These are phyloP conservation scores for Cerceris rybyensis DNA, from an alignment of 2,888 invertebrate species.

Conservation along the genomic window DNA sequence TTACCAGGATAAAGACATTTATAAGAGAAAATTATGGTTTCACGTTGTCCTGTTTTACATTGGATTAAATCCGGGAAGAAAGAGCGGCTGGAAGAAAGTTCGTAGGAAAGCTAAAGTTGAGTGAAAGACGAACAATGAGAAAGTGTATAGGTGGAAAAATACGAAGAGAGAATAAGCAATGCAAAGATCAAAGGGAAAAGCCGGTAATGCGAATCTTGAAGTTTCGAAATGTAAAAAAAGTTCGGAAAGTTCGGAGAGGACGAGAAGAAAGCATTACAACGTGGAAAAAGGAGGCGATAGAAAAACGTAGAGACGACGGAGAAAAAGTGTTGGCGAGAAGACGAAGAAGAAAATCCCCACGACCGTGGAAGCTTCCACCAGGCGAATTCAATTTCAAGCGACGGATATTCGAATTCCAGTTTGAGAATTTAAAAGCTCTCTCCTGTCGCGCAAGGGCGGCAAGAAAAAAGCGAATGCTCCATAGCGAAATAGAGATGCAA, in stretches of 20 bases:
- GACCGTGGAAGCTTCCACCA: constrained; percentile 1
- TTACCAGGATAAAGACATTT: too few relatives aligned
- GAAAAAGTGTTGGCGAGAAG: not conserved
- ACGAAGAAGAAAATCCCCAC: constrained; percentile 2
- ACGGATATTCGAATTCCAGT: constrained; percentile 17
- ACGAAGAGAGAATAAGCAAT: not conserved
- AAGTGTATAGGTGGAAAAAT: not conserved
- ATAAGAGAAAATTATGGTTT: too few relatives aligned
- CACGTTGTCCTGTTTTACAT: too few relatives aligned
- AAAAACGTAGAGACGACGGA: not conserved
- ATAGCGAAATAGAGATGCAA: constrained; percentile 3
- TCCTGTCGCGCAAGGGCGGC: not conserved
- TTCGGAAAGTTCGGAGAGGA: not conserved
- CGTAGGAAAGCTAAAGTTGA: too few relatives aligned
- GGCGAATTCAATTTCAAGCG: constrained; percentile 48
- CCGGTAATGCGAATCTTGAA: not conserved
- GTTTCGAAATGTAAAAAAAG: not conserved
- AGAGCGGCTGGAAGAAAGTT: too few relatives aligned
- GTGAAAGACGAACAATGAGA: not conserved
- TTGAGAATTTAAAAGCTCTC: constrained; percentile 13
- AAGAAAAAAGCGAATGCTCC: not conserved
- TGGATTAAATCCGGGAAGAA: too few relatives aligned
- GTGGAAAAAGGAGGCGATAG: not conserved
- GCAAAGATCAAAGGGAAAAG: not conserved
- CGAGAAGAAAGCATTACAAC: not conserved